phyloP scores from a whole-genome alignment of 2,888 invertebrate genomes.

The Phytoseiulus persimilis region DNA sequence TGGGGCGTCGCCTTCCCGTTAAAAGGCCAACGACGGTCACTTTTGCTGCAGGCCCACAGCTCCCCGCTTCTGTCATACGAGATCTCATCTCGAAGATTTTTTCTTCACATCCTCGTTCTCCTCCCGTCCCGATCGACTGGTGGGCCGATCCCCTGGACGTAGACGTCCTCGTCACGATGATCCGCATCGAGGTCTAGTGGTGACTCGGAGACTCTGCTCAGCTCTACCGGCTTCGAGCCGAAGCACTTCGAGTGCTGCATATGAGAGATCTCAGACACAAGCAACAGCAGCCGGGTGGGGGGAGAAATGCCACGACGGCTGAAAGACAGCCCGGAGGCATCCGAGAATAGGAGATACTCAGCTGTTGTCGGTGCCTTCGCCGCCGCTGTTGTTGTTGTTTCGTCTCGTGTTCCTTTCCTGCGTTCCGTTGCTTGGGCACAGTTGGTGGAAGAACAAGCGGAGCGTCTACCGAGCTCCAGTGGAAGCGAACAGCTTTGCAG shows the following conservation, averaged over 20 bases:
- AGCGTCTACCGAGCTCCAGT: not conserved
- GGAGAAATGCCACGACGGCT: not conserved
- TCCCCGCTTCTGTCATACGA: too few species aligned
- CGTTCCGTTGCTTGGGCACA: not conserved
- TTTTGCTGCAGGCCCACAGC: not conserved
- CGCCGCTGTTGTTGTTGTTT: not conserved
- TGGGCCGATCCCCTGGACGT: too few species aligned
- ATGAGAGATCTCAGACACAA: not conserved
- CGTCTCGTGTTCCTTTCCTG: not conserved
- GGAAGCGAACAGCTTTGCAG: not conserved
- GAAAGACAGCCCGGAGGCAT: not conserved
- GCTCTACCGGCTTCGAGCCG: not conserved
- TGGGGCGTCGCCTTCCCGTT: not conserved
- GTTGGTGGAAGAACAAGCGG: not conserved
- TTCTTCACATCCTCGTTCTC: too few species aligned
- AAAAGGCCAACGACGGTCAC: not conserved
- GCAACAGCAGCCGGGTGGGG: not conserved
- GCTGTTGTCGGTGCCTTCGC: not conserved
- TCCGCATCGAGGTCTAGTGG: too few species aligned
- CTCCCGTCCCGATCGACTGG: too few species aligned
- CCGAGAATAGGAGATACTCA: not conserved
- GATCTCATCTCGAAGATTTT: too few species aligned
- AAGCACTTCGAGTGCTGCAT: not conserved
- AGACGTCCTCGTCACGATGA: too few species aligned
- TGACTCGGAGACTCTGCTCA: too few species aligned